phyloP scores from a whole-genome alignment of 1,140 invertebrate species.

The silkworm (Bombyx mori) region ASM3026992v2 NC_085135.1:10776501-10777000 shows the following conservation, averaged over 20 bases:
- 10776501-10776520: constrained; percentile 12
- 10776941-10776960: constrained; percentile 10
- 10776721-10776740: constrained; percentile 14
- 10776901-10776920: constrained; percentile 21
- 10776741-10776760: constrained; percentile 15
- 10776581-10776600: constrained; percentile 15
- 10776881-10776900: constrained; percentile 10
- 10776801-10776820: constrained; percentile 20
- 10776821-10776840: constrained; percentile 17
- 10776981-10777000: no score
- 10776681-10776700: constrained; percentile 21
- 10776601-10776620: constrained; percentile 22
- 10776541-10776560: neutral
- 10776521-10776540: constrained; percentile 15
- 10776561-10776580: constrained; percentile 12
- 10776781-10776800: constrained; percentile 11
- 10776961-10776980: no score
- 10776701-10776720: constrained; percentile 16
- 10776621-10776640: constrained; percentile 17
- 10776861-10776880: constrained; percentile 7
- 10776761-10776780: constrained; percentile 16
- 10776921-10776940: constrained; percentile 15
- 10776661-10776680: constrained; percentile 10
- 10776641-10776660: constrained; percentile 10
- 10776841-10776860: constrained; percentile 17